These are phyloP conservation scores for Stomatorhinus ivindoensis DNA, from an alignment of 2,113 vertebrate genomes.

Conservation along the genomic window DNA sequence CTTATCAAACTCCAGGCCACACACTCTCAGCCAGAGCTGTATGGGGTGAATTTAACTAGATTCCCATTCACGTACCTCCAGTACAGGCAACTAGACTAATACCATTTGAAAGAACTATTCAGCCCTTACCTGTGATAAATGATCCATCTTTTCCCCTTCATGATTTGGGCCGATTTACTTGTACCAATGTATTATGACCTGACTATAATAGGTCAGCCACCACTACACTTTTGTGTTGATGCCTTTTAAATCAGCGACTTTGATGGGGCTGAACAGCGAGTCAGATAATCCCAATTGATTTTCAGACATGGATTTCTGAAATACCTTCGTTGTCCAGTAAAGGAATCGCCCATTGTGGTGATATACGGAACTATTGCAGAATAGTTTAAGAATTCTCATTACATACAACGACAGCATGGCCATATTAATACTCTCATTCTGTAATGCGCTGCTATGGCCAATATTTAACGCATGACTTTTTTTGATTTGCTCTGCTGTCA, in stretches of 20 bases:
- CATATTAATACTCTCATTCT: constrained; percentile 10
- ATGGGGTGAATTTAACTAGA: background rate
- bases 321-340: constrained; percentile 1
- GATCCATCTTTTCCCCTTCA: background rate
- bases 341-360: background rate
- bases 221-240: background rate
- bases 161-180: background rate
- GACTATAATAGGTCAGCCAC: background rate
- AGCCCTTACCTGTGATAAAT: background rate
- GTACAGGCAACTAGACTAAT: background rate
- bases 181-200: constrained; percentile 1
- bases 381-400: background rate
- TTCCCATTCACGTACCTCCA: background rate
- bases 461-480: background rate
- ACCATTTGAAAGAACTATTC: background rate
- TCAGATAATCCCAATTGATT: background rate
- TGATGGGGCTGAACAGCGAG: background rate
- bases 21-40: background rate
- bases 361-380: background rate
- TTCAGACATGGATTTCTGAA: background rate
- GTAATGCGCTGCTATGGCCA: background rate
- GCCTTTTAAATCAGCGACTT: background rate
- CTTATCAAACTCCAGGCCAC: background rate
- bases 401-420: background rate
- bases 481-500: background rate